A percentile compares a stretch with the other conserved stretches of the same genome.
These are phyloP conservation scores for Mesorhabditis spiculigera DNA, from an alignment of 2,888 invertebrate species.

Conservation along the genomic window DNA sequence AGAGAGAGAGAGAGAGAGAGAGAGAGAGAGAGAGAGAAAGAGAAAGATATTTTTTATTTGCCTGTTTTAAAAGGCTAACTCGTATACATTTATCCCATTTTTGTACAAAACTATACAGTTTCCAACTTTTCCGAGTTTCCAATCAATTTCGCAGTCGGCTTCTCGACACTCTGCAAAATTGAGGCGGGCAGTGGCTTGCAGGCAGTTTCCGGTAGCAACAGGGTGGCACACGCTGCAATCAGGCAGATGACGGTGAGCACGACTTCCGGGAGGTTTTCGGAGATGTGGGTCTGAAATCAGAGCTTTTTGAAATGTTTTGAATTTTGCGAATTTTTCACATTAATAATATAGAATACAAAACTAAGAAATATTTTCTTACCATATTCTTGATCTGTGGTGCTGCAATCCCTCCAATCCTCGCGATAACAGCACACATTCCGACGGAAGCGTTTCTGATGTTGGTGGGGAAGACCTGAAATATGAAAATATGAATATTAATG, in stretches of 20 bases:
- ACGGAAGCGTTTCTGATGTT: conserved; percentile 17
- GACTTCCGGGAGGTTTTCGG: conserved; percentile 10
- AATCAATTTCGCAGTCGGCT: too few species aligned
- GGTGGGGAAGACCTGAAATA: conserved; percentile 14
- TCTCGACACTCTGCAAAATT: not conserved
- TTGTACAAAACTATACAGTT: not conserved
- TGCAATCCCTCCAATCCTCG: conserved; percentile 17
- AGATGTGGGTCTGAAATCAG: conserved; percentile 12
- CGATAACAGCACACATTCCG: conserved; percentile 19
- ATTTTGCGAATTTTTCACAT: not conserved
- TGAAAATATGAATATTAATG: too few species aligned
- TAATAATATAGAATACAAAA: not conserved
- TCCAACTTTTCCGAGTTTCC: not conserved
- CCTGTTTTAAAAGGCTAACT: too few species aligned
- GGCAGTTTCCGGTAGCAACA: conserved; percentile 16
- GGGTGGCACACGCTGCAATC: conserved; percentile 10
- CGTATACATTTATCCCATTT: too few species aligned
- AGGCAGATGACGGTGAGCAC: conserved; percentile 12
- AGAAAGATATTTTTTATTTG: too few species aligned
- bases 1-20: too few species aligned
- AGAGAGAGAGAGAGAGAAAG: too few species aligned
- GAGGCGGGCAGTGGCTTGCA: conserved; percentile 8
- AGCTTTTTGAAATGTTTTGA: not conserved
- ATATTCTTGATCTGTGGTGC: conserved; percentile 19
- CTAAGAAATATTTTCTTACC: conserved; percentile 6